phyloP scores from a whole-genome alignment of 2,888 invertebrate genomes.

The Eumerus sabulonum region DNA sequence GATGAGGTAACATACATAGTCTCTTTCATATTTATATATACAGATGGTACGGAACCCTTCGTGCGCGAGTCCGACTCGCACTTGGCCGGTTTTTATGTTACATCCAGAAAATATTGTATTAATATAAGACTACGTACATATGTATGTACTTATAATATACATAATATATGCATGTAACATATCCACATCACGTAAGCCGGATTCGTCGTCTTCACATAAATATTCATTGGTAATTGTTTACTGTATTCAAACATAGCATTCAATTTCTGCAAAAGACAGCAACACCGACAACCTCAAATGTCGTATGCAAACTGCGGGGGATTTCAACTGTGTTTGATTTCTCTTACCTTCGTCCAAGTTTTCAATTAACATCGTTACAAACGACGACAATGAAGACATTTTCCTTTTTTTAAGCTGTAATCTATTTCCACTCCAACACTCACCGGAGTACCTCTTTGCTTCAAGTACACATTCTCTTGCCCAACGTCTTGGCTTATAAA shows the following conservation, averaged over 20 bases:
- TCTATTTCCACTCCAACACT: slow-evolving; percentile 57
- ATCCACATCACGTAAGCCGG: background rate
- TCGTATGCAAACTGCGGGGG: slow-evolving; percentile 54
- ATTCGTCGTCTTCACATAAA: slow-evolving; percentile 40
- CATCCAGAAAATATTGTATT: too few relatives aligned
- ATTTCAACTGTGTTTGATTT: slow-evolving; percentile 53
- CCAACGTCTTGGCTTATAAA: too few relatives aligned
- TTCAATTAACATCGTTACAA: slow-evolving; percentile 56
- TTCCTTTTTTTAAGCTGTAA: slow-evolving; percentile 31
- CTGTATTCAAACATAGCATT: slow-evolving; percentile 31
- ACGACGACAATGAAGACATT: slow-evolving; percentile 33
- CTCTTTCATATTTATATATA: too few relatives aligned
- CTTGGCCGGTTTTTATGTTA: too few relatives aligned
- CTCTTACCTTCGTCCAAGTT: slow-evolving; percentile 45
- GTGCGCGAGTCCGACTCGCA: too few relatives aligned
- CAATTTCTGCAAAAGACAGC: slow-evolving; percentile 54
- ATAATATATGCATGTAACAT: too few relatives aligned
- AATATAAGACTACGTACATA: too few relatives aligned
- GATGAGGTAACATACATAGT: too few relatives aligned
- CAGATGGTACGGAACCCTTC: too few relatives aligned
- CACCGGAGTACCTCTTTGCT: background rate
- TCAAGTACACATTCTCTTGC: too few relatives aligned
- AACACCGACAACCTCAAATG: slow-evolving; percentile 47
- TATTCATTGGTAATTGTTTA: slow-evolving; percentile 54
- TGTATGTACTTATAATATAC: too few relatives aligned